These are phyloP conservation scores for Noctua janthina DNA, from an alignment of 2,888 invertebrate species.

Conservation along the genomic window DNA sequence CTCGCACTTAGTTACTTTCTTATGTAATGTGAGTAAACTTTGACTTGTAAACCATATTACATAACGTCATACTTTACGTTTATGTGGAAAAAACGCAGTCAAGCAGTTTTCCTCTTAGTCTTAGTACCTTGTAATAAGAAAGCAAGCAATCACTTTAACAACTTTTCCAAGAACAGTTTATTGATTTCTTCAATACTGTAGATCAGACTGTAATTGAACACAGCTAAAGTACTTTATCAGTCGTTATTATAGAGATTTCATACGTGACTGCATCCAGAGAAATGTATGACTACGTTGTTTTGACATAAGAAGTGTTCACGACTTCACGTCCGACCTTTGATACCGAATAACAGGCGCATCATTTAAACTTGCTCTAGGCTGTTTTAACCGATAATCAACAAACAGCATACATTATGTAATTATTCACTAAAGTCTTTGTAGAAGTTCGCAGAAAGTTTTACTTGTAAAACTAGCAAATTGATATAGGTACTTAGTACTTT, in stretches of 20 bases:
- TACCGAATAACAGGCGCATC: slow-evolving; percentile 47
- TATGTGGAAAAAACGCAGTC: slow-evolving; percentile 50
- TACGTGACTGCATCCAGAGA: slow-evolving; percentile 63
- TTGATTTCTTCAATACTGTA: slow-evolving; percentile 37
- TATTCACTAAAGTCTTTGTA: slow-evolving; percentile 28
- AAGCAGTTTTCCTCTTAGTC: slow-evolving; percentile 45
- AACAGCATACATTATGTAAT: slow-evolving; percentile 50
- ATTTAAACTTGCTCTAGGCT: slow-evolving; percentile 59
- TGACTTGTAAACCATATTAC: slow-evolving; percentile 60
- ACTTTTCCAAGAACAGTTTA: slow-evolving; percentile 39
- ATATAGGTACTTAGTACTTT: neutral
- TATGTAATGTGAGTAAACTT: slow-evolving; percentile 51
- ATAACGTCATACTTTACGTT: slow-evolving; percentile 53
- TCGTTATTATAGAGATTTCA: slow-evolving; percentile 42
- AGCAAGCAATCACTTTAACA: slow-evolving; percentile 31
- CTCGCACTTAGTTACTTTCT: slow-evolving; percentile 47
- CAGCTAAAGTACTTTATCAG: slow-evolving; percentile 40
- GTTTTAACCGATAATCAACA: slow-evolving; percentile 45
- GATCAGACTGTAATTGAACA: slow-evolving; percentile 38
- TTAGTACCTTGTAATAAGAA: slow-evolving; percentile 31
- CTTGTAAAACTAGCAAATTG: neutral
- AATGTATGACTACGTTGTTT: slow-evolving; percentile 58
- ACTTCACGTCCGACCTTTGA: slow-evolving; percentile 66
- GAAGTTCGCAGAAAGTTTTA: slow-evolving; percentile 19
- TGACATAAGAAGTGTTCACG: slow-evolving; percentile 65